Percentiles rank a stretch among this genome's conserved stretches.
phyloP scores from a whole-genome alignment of 2,797 vertebrate genomes.

The Silurus aristotelis region DNA sequence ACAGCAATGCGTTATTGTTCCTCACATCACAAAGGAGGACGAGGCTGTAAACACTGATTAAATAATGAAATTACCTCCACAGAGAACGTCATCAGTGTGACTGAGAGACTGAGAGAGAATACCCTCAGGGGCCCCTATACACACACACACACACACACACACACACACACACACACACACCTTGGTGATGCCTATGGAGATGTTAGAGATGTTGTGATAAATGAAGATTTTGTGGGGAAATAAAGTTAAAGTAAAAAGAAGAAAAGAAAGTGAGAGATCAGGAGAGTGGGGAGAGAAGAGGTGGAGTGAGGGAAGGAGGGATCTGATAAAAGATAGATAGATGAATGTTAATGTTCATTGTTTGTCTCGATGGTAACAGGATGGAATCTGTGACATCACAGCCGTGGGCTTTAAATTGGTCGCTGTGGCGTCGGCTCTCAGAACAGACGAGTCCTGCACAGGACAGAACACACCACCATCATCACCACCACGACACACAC shows the following conservation, averaged over 20 bases:
- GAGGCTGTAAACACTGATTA: conserved; percentile 34
- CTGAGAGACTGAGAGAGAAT: neutral
- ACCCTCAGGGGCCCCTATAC: neutral
- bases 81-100: conserved; percentile 17
- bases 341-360: neutral
- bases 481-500: neutral
- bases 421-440: neutral
- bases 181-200: too few species aligned
- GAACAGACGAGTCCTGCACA: conserved; percentile 56
- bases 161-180: neutral
- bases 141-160: conserved; percentile 1
- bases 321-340: neutral
- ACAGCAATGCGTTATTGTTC: conserved; percentile 44
- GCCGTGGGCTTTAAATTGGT: conserved; percentile 45
- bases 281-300: neutral
- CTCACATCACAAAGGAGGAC: conserved; percentile 35
- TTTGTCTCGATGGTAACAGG: conserved; percentile 36
- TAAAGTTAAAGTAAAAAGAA: neutral
- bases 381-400: conserved; percentile 58
- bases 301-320: neutral
- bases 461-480: conserved; percentile 48
- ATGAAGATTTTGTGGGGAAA: neutral
- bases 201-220: neutral
- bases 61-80: conserved; percentile 36
- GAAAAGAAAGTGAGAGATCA: neutral